A percentile compares a stretch with the other conserved stretches of the same genome.
phyloP scores from a whole-genome alignment of 2,113 vertebrate species.

The Dunckerocampus dactyliophorus region DNA sequence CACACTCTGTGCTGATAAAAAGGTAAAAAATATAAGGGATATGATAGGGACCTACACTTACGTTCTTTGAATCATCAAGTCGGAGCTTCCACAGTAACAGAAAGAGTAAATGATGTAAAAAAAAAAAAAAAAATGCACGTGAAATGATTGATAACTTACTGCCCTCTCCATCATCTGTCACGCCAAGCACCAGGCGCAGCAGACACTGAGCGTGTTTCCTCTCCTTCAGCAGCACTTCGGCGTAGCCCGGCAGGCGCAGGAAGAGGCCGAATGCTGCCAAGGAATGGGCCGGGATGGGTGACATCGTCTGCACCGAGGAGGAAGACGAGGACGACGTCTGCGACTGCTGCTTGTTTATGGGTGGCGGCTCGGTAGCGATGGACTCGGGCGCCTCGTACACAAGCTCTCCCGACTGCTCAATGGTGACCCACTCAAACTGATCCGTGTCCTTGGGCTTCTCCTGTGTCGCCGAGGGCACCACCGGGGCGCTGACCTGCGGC shows the following conservation, averaged over 20 bases:
- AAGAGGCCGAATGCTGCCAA: slow-evolving; percentile 97
- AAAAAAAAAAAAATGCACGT: too few relatives aligned
- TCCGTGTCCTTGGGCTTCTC: slow-evolving; percentile 98
- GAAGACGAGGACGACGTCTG: slow-evolving; percentile 54
- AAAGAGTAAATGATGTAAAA: too few relatives aligned
- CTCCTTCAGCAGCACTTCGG: slow-evolving; percentile 96
- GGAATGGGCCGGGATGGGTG: slow-evolving; percentile 95
- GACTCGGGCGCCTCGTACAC: slow-evolving; percentile 97
- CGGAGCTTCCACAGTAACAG: too few relatives aligned
- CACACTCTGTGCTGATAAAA: too few relatives aligned
- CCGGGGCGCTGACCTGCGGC: slow-evolving; percentile 90
- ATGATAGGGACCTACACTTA: too few relatives aligned
- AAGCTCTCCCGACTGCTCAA: slow-evolving; percentile 94
- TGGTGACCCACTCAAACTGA: slow-evolving; percentile 99
- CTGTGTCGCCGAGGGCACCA: slow-evolving; percentile 86
- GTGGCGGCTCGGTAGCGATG: slow-evolving; percentile 88
- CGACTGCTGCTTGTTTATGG: slow-evolving; percentile 79
- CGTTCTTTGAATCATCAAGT: too few relatives aligned
- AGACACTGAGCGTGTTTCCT: slow-evolving; percentile 97
- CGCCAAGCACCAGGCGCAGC: slow-evolving; percentile 93
- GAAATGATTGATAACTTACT: slow-evolving; percentile 77
- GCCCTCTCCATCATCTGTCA: slow-evolving; percentile 98
- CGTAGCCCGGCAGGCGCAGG: slow-evolving; percentile 94
- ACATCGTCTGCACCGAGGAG: slow-evolving; percentile 92
- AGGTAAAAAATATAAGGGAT: too few relatives aligned